Percentiles rank a stretch among this genome's conserved stretches.
phyloP scores from a whole-genome alignment of 2,113 vertebrate species.

The Oncorhynchus mykiss region DNA sequence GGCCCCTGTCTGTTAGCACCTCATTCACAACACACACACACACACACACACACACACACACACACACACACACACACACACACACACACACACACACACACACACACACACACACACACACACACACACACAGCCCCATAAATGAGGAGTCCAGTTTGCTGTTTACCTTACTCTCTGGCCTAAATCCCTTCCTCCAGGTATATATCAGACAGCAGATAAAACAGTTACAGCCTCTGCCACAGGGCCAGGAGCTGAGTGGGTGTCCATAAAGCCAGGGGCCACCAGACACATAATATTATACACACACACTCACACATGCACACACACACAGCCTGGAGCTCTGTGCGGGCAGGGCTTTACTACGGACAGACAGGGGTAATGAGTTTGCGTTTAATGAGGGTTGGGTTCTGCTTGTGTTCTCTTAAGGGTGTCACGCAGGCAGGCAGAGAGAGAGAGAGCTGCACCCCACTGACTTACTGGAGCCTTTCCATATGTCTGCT shows the following conservation, averaged over 20 bases:
- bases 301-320: neutral
- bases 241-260: neutral
- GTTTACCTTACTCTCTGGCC: neutral
- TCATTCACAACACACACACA: neutral
- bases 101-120: too few species aligned
- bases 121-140: too few species aligned
- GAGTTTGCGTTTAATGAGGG: neutral
- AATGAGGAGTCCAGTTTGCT: too few species aligned
- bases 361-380: neutral
- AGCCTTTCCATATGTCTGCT: slow-evolving; percentile 1
- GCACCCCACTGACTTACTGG: neutral
- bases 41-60: neutral
- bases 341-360: neutral
- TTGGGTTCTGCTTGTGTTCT: slow-evolving; percentile 12
- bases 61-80: neutral
- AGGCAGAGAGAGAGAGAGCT: neutral
- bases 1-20: neutral
- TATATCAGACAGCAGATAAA: neutral
- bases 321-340: neutral
- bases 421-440: neutral
- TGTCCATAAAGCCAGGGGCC: neutral
- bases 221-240: neutral
- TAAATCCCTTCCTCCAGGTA: neutral
- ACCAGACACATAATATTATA: neutral
- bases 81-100: too few species aligned